phyloP scores from a whole-genome alignment of 2,888 invertebrate species.

The Tanytarsus gracilentus region DNA sequence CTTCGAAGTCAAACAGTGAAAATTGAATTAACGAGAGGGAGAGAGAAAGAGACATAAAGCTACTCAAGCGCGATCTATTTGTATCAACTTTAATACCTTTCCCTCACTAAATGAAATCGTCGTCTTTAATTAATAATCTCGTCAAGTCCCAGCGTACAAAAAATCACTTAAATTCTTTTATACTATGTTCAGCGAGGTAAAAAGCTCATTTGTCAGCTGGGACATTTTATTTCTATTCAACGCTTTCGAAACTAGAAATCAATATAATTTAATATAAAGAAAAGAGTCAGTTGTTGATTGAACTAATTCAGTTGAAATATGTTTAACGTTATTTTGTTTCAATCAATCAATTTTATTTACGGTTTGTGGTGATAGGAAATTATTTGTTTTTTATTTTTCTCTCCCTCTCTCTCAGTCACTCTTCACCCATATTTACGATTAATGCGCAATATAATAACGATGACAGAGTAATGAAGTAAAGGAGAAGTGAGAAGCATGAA shows the following conservation, averaged over 20 bases:
- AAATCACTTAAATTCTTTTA: no score
- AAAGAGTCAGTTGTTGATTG: constrained; percentile 16
- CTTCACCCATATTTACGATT: no score
- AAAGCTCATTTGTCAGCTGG: constrained; percentile 1
- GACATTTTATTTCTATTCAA: background rate
- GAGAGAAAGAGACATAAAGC: background rate
- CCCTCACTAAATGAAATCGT: background rate
- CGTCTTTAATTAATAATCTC: constrained; percentile 8
- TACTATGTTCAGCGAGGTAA: no score
- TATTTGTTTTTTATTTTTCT: background rate
- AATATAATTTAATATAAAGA: constrained; percentile 20
- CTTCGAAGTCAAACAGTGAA: constrained; percentile 2
- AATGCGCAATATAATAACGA: constrained; percentile 4
- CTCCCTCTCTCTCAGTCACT: no score
- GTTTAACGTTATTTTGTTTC: constrained; percentile 19
- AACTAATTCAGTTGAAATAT: constrained; percentile 25
- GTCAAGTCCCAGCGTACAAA: no score
- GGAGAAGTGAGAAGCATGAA: background rate
- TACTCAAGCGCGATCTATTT: constrained; percentile 20
- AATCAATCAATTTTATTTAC: constrained; percentile 29
- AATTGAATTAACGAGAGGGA: background rate
- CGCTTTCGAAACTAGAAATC: background rate
- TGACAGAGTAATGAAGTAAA: background rate
- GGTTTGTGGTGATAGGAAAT: constrained; percentile 14
- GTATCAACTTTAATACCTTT: constrained; percentile 1